Conservation (phyloP, 1,140 invertebrate genomes). For the Sitophilus oryzae region DNA sequence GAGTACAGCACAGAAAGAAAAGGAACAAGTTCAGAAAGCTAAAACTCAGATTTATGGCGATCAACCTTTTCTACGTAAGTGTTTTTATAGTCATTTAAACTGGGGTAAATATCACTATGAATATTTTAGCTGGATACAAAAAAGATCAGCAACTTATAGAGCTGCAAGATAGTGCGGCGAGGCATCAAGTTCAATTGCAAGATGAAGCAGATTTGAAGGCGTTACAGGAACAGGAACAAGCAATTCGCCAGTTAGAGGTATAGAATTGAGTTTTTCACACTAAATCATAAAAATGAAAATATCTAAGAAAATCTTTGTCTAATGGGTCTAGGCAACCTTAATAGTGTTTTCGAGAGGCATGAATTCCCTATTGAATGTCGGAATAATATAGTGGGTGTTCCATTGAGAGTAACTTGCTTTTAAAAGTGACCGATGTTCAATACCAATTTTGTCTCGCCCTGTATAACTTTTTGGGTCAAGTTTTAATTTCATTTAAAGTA, state of each 20-base stretch:
- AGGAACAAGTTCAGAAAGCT: constrained; percentile 68
- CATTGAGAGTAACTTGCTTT: no score
- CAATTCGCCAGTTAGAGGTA: constrained; percentile 86
- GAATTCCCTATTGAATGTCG: no score
- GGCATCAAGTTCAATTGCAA: constrained; percentile 67
- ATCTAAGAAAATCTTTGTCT: no score
- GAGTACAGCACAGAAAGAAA: constrained; percentile 76
- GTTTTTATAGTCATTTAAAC: constrained; percentile 1
- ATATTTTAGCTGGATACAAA: constrained; percentile 41
- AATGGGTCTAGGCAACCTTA: no score
- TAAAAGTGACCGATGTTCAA: no score
- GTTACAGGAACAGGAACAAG: constrained; percentile 83
- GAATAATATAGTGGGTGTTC: no score
- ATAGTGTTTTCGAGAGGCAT: no score
- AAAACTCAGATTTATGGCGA: constrained; percentile 47
- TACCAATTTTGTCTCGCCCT: no score
- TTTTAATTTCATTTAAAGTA: no score
- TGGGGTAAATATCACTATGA: no score
- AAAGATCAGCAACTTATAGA: constrained; percentile 60
- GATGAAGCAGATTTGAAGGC: constrained; percentile 80
- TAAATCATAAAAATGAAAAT: no score
- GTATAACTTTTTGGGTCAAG: no score
- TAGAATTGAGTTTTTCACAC: constrained; percentile 18
- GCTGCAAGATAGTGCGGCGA: constrained; percentile 52
- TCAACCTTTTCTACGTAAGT: constrained; percentile 34